Conservation (phyloP, 2,888 invertebrate genomes). For the Athalia cordata region DNA sequence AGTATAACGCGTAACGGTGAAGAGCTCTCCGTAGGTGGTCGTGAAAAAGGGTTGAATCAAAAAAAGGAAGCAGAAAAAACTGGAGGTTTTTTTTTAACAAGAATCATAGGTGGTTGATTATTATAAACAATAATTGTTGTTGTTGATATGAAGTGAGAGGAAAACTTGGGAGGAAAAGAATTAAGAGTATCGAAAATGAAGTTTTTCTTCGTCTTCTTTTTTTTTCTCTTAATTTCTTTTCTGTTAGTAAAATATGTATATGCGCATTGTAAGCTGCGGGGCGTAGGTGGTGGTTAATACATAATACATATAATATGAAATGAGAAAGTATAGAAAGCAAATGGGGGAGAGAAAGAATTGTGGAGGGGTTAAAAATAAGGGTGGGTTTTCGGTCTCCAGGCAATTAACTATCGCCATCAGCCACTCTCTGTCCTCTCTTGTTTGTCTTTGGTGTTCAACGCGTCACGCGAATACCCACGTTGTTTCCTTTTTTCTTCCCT, state of each 20-base stretch:
- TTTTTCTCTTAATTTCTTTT: not conserved
- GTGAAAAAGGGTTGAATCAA: not conserved
- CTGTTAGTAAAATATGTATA: not conserved
- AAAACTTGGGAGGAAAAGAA: too few species aligned
- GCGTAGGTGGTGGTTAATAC: too few species aligned
- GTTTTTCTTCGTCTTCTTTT: not conserved
- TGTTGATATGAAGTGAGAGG: too few species aligned
- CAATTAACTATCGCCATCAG: conserved; percentile 41
- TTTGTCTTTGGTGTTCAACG: conserved; percentile 39
- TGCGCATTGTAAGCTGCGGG: not conserved
- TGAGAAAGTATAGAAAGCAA: not conserved
- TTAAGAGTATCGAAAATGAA: too few species aligned
- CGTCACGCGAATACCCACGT: conserved; percentile 21
- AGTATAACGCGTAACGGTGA: not conserved
- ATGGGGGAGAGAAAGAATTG: not conserved
- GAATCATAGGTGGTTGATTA: too few species aligned
- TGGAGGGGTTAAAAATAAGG: conserved; percentile 12
- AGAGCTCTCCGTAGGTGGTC: not conserved
- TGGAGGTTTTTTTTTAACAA: too few species aligned
- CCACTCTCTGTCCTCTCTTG: conserved; percentile 22
- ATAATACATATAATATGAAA: not conserved
- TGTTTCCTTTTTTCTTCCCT: not conserved
- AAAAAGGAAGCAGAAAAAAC: not conserved
- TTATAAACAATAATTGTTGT: too few species aligned
- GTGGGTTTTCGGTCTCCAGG: conserved; percentile 37